A percentile compares a stretch with the other conserved stretches of the same genome.
These are phyloP conservation scores for Atrichornis clamosus DNA, from an alignment of 2,113 vertebrate genomes.

Conservation along the genomic window DNA sequence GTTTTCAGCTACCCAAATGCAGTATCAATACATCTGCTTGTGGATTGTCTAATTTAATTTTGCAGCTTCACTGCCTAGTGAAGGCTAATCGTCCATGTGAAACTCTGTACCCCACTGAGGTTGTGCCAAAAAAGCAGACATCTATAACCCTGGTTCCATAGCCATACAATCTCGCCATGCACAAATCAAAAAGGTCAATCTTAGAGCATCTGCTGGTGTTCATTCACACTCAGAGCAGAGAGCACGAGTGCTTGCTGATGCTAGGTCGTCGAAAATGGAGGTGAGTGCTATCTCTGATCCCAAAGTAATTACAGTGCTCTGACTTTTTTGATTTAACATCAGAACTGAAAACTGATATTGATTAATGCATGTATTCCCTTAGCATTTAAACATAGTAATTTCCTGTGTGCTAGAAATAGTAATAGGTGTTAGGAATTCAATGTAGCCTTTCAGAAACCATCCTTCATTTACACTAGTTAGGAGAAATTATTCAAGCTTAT, in stretches of 20 bases:
- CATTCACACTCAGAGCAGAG: background rate
- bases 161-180: background rate
- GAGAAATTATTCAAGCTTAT: background rate
- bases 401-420: background rate
- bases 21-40: background rate
- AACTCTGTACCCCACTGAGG: background rate
- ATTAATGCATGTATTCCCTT: background rate
- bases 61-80: background rate
- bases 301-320: background rate
- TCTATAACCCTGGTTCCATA: background rate
- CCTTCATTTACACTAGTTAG: background rate
- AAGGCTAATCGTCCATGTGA: background rate
- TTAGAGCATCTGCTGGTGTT: background rate
- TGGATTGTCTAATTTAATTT: background rate
- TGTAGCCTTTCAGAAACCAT: background rate
- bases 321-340: background rate
- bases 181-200: background rate
- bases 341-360: background rate
- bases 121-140: background rate
- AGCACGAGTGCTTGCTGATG: background rate
- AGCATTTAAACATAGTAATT: background rate
- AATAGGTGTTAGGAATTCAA: background rate
- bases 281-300: background rate
- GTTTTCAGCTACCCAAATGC: background rate
- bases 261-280: background rate